Evolutionary conservation across 2,888 invertebrate species (phyloP), one percentile per base, ranked within the genome.

Genomic region (Taenaris catops): DNA sequence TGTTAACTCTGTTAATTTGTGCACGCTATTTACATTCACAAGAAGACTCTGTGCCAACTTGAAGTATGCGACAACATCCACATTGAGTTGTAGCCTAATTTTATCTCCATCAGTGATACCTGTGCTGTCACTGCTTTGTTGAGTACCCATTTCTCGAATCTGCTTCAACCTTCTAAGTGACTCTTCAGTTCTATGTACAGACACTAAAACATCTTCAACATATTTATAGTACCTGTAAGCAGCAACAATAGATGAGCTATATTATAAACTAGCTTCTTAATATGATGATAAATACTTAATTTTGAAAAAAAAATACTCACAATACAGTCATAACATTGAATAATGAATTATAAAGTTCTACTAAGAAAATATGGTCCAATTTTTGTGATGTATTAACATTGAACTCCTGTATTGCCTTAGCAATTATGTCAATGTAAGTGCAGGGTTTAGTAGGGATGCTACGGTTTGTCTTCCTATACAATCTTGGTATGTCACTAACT

Each of bases 151-250:
- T 39, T 94, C 93, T 44, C 95, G 89, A 8, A 93, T 92, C 72
- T 94, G 93, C 75, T 97, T 97, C 63, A 99, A 87, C 53, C 97
- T 90, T 62, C 95, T 91, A 47, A 99, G 79, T 35, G 97, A 97
- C 65, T 98, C 97, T 67, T 98, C 98, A 51, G 98, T 98, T 81
- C 94, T 96, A 68, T 95, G 95, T 4, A 98, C 97, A 1, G 97
- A 97, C 25, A 93, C 94, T 44, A 99, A 80, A 1, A 98, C 96
- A 73, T 97, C 96, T 55, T 91, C 90, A 7, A 97, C 95, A 41
- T 93, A 90, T 52, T 87, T 88, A 59, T 89, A 90, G 73, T 94
- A 95, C 55, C 90, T 90, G 62, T 20, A 68, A 62, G n/a, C n/a
- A n/a, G n/a, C n/a, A n/a, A n/a, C n/a, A n/a, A n/a, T n/a, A n/a